phyloP scores from a whole-genome alignment of 2,888 invertebrate species.

The Cerceris ruficornis region DNA sequence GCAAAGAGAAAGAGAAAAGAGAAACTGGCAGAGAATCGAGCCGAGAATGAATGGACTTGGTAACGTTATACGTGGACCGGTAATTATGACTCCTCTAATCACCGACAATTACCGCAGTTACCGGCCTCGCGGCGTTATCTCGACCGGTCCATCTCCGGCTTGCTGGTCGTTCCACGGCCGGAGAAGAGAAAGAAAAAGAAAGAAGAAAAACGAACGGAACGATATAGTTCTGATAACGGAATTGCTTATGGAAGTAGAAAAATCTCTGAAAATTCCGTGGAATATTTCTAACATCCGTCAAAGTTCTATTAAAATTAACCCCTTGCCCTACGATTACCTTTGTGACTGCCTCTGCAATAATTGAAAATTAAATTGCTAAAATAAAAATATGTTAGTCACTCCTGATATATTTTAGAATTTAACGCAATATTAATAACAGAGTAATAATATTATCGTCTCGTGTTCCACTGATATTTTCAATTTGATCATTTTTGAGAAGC shows the following conservation, averaged over 20 bases:
- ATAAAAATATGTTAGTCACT: no score
- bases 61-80: conserved; percentile 73
- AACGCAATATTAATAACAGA: no score
- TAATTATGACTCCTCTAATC: conserved; percentile 81
- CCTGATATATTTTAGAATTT: no score
- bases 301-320: no score
- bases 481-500: no score
- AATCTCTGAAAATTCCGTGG: conserved; percentile 20
- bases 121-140: conserved; percentile 78
- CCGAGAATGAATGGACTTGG: conserved; percentile 75
- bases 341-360: no score
- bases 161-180: conserved; percentile 39
- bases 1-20: conserved; percentile 26
- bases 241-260: conserved; percentile 48
- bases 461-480: no score
- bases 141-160: conserved; percentile 75
- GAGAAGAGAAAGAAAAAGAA: conserved; percentile 36
- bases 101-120: conserved; percentile 80
- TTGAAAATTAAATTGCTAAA: no score
- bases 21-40: conserved; percentile 55
- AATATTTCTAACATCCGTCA: background rate
- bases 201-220: conserved; percentile 30
- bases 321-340: no score
- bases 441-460: no score
- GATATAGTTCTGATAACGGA: conserved; percentile 18